Conservation (phyloP, 2,113 vertebrate genomes). For the Plecturocebus donacophilus region DNA sequence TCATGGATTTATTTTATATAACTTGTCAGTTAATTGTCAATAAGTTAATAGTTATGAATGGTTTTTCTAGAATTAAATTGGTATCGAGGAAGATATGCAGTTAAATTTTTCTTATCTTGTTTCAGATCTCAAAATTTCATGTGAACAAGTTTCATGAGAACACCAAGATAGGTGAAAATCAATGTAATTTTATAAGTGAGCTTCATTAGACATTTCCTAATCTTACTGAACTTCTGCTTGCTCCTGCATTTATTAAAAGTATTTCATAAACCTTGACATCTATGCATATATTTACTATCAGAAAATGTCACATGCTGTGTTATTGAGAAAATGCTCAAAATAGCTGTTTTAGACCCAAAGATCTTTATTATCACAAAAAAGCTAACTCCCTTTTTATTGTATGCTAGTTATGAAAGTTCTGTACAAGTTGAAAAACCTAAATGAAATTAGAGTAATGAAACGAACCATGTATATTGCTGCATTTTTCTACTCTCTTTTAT, state of each 20-base stretch:
- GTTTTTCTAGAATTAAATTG: constrained; percentile 13
- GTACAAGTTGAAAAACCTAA: not conserved
- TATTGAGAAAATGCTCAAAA: constrained; percentile 19
- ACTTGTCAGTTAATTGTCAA: not conserved
- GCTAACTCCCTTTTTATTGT: not conserved
- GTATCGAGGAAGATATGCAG: not conserved
- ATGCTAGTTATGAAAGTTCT: not conserved
- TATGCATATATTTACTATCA: not conserved
- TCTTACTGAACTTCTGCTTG: not conserved
- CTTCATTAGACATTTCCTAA: constrained; percentile 7
- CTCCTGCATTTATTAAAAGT: constrained; percentile 8
- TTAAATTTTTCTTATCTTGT: constrained; percentile 9
- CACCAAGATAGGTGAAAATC: not conserved
- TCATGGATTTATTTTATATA: constrained; percentile 50
- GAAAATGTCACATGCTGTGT: constrained; percentile 3
- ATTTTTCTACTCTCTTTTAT: not conserved
- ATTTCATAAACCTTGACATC: not conserved
- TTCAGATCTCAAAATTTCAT: constrained; percentile 34
- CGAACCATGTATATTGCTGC: not conserved
- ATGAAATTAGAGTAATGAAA: not conserved
- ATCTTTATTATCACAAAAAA: not conserved
- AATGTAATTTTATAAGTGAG: not conserved
- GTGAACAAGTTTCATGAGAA: not conserved
- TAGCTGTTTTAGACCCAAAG: not conserved
- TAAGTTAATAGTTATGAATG: constrained; percentile 18